phyloP scores from a whole-genome alignment of 2,113 vertebrate genomes.

The Lontra canadensis region DNA sequence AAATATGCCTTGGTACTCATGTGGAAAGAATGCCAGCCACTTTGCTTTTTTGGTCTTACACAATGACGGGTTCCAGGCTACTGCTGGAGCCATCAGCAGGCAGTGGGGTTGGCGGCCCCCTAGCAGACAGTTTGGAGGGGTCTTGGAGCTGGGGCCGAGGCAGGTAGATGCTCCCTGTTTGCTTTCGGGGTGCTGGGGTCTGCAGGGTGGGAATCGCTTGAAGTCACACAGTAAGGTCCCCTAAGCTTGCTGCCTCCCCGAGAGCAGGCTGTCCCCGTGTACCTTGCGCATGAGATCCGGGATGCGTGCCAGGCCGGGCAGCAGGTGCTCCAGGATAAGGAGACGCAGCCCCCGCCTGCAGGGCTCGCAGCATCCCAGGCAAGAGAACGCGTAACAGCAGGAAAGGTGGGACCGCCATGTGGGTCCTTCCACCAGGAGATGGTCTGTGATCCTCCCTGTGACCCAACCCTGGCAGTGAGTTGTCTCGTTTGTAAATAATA shows the following conservation, averaged over 20 bases:
- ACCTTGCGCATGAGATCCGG: background rate
- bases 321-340: no score
- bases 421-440: background rate
- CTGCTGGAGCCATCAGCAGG: fast-evolving
- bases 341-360: no score
- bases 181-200: background rate
- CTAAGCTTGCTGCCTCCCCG: background rate
- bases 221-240: background rate
- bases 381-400: background rate
- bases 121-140: background rate
- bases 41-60: slow-evolving; percentile 38
- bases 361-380: fast-evolving
- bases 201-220: background rate
- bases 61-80: background rate
- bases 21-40: slow-evolving; percentile 77
- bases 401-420: background rate
- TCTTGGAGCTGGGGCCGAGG: background rate
- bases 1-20: slow-evolving; percentile 70
- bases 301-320: background rate
- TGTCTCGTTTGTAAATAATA: background rate
- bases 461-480: background rate
- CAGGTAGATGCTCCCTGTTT: background rate
- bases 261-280: background rate
- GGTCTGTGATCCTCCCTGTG: background rate
- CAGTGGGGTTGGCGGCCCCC: background rate